phyloP scores from a whole-genome alignment of 2,888 invertebrate species.

The Diplazon laetatorius region DNA sequence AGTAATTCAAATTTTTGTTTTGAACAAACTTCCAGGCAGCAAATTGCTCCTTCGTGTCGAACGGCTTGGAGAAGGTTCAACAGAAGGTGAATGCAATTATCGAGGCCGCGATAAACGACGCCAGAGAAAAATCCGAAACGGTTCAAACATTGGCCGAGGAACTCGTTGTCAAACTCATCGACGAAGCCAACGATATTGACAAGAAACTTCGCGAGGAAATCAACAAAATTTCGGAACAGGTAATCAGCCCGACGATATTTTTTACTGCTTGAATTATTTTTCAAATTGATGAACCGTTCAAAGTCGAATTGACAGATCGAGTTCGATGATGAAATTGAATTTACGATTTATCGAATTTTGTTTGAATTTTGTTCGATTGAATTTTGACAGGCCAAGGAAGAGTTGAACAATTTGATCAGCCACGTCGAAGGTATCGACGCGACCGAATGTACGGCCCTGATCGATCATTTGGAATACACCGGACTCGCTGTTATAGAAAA shows the following conservation, averaged over 20 bases:
- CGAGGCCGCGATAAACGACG: slow-evolving; percentile 51
- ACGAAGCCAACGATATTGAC: slow-evolving; percentile 45
- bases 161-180: slow-evolving; percentile 35
- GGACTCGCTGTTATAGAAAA: slow-evolving; percentile 16
- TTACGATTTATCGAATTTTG: neutral
- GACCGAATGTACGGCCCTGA: slow-evolving; percentile 20
- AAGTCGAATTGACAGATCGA: neutral
- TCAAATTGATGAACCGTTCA: neutral
- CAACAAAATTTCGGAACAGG: slow-evolving; percentile 42
- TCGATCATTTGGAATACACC: slow-evolving; percentile 1
- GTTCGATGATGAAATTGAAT: neutral
- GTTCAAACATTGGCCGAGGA: slow-evolving; percentile 54
- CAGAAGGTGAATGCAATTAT: slow-evolving; percentile 56
- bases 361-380: neutral
- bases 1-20: neutral
- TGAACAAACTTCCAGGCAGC: slow-evolving; percentile 22
- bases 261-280: neutral
- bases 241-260: slow-evolving; percentile 47
- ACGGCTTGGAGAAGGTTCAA: slow-evolving; percentile 34
- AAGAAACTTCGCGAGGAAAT: slow-evolving; percentile 50
- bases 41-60: slow-evolving; percentile 12
- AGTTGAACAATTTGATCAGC: slow-evolving; percentile 1
- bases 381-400: slow-evolving; percentile 25
- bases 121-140: slow-evolving; percentile 47
- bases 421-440: slow-evolving; percentile 19